These are phyloP conservation scores for Pseudopipra pipra DNA, from an alignment of 2,113 vertebrate genomes.

Conservation along the genomic window DNA sequence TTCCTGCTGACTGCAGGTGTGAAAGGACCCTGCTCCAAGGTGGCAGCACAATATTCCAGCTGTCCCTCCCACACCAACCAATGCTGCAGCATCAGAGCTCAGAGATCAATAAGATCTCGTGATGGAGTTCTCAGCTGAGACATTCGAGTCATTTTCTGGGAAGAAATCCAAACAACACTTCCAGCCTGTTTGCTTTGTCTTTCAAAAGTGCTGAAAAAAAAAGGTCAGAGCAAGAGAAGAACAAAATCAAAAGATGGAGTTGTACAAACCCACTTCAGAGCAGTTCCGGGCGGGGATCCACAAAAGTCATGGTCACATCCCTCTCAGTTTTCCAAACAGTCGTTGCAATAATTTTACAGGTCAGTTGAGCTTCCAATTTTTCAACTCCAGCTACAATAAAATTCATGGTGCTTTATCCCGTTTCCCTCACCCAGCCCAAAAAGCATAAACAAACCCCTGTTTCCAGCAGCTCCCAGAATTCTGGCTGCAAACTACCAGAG, in stretches of 20 bases:
- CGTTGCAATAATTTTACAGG: background rate
- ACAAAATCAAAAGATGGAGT: background rate
- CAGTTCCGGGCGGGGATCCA: background rate
- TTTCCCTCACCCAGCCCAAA: background rate
- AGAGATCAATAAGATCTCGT: background rate
- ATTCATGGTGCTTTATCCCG: background rate
- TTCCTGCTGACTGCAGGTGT: background rate
- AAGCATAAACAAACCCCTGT: background rate
- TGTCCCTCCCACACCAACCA: background rate
- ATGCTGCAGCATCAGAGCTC: background rate
- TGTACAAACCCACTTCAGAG: background rate
- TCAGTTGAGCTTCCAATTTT: background rate
- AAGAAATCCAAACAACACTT: background rate
- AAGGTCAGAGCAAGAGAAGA: background rate
- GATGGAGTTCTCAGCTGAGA: background rate
- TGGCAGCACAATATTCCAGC: background rate
- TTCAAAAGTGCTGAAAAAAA: background rate
- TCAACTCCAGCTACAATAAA: background rate
- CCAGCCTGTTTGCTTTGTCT: fast-evolving
- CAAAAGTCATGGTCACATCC: background rate
- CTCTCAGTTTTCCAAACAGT: background rate
- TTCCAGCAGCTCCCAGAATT: background rate
- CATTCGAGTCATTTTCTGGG: background rate
- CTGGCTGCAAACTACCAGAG: background rate
- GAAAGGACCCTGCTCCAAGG: background rate